Percentiles rank a stretch among this genome's conserved stretches.
Conservation (phyloP, 2,113 vertebrate genomes). For the Hypanus sabinus region DNA sequence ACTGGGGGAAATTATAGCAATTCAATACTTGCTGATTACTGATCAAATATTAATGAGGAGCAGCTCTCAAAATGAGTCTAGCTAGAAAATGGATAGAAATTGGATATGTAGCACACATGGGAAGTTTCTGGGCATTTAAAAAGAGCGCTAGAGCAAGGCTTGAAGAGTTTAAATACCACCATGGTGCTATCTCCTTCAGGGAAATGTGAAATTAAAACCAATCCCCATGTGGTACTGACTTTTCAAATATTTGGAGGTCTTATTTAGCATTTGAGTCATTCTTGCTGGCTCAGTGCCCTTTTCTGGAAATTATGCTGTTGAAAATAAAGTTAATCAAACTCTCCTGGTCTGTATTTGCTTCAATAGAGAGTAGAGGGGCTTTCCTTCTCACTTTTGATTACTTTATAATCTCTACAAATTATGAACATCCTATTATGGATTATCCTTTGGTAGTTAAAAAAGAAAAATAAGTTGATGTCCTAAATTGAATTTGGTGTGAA, state of each 20-base stretch:
- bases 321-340: neutral
- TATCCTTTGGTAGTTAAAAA: neutral
- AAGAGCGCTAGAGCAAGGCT: too few species aligned
- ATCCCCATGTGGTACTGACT: neutral
- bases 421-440: neutral
- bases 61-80: neutral
- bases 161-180: neutral
- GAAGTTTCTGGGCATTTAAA: too few species aligned
- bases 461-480: neutral
- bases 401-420: neutral
- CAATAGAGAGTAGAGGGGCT: neutral
- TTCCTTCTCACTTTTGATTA: neutral
- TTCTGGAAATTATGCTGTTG: neutral
- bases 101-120: too few species aligned
- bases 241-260: neutral
- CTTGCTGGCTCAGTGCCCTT: neutral
- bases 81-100: too few species aligned
- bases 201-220: neutral
- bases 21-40: neutral
- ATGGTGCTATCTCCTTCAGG: neutral
- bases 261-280: neutral
- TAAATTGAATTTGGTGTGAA: neutral
- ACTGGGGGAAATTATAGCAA: neutral
- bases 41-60: neutral
- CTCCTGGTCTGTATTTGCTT: neutral